These are phyloP conservation scores for Pyrgilauda ruficollis DNA, from an alignment of 2,113 vertebrate genomes.

Conservation along the genomic window DNA sequence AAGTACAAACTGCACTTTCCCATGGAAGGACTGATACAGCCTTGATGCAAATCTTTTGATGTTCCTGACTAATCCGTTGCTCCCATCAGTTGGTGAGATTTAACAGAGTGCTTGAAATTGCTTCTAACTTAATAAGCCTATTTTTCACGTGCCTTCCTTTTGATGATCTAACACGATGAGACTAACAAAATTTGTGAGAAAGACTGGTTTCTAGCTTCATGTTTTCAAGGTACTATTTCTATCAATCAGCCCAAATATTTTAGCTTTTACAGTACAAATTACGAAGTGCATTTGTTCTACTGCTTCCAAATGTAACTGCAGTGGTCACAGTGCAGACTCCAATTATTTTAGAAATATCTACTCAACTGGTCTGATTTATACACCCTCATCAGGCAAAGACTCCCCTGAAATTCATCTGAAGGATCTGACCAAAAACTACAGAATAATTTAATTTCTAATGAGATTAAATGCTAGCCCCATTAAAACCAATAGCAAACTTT, in stretches of 20 bases:
- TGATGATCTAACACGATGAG: neutral
- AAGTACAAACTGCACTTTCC: neutral
- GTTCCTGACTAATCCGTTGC: neutral
- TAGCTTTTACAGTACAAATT: neutral
- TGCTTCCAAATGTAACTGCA: neutral
- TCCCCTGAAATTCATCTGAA: neutral
- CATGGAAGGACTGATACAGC: neutral
- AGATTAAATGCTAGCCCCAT: neutral
- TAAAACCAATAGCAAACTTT: neutral
- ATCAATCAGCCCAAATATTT: neutral
- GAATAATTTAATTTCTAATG: neutral
- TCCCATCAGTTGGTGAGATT: neutral
- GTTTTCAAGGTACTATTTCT: neutral
- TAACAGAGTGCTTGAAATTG: neutral
- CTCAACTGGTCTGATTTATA: neutral
- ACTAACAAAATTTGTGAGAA: neutral
- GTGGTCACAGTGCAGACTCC: neutral
- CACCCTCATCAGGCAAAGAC: neutral
- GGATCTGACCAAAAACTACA: neutral
- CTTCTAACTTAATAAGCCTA: neutral
- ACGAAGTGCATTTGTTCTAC: neutral
- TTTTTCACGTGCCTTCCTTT: neutral
- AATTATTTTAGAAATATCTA: neutral
- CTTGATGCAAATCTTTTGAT: neutral
- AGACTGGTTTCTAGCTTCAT: neutral